phyloP scores from a whole-genome alignment of 2,797 vertebrate genomes.

The Melanotaenia maccullochi region DNA sequence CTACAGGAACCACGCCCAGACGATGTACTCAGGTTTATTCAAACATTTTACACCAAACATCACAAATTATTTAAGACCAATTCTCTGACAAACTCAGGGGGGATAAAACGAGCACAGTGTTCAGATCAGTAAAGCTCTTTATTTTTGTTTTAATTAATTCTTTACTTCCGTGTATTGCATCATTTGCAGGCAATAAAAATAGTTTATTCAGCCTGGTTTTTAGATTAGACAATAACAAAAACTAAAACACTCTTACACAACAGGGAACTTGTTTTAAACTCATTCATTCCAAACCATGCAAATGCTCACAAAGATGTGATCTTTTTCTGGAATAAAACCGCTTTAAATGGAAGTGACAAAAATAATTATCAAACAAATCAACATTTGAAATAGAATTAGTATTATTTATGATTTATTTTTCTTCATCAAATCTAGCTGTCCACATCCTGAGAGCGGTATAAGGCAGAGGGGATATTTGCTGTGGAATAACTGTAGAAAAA shows the following conservation, averaged over 20 bases:
- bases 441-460: constrained; percentile 63
- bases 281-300: constrained; percentile 47
- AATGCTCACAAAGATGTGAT: constrained; percentile 29
- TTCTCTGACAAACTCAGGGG: constrained; percentile 38
- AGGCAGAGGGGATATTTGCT: constrained; percentile 44
- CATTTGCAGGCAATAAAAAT: constrained; percentile 27
- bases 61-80: constrained; percentile 57
- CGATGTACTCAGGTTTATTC: constrained; percentile 54
- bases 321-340: constrained; percentile 50
- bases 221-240: constrained; percentile 16
- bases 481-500: constrained; percentile 18
- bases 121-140: constrained; percentile 64
- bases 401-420: background rate
- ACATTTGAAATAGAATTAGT: constrained; percentile 29
- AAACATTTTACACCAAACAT: constrained; percentile 52
- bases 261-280: constrained; percentile 18
- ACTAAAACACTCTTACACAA: constrained; percentile 13
- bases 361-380: background rate
- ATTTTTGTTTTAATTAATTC: background rate
- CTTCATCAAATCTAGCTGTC: constrained; percentile 33
- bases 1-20: constrained; percentile 43
- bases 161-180: constrained; percentile 55
- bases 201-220: constrained; percentile 34
- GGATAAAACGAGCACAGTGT: constrained; percentile 64
- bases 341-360: constrained; percentile 42